A percentile compares a stretch with the other conserved stretches of the same genome.
phyloP scores from a whole-genome alignment of 2,797 vertebrate genomes.

The Danio kyathit region DNA sequence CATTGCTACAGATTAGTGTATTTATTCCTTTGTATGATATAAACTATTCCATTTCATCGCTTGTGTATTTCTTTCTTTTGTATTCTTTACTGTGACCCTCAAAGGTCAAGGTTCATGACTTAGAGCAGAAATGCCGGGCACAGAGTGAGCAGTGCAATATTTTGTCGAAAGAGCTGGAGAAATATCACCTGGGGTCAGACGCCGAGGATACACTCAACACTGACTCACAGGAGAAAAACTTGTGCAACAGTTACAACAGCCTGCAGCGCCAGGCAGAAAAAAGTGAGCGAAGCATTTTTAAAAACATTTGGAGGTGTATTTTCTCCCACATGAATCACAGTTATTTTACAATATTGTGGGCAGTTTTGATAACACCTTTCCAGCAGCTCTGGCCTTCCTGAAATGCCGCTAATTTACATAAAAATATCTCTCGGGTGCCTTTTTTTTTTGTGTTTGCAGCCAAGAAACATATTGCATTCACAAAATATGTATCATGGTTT shows the following conservation, averaged over 20 bases:
- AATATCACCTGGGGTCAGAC: constrained; percentile 82
- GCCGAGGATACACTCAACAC: constrained; percentile 76
- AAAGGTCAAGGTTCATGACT: constrained; percentile 90
- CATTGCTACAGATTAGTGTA: background rate
- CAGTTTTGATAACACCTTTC: constrained; percentile 1
- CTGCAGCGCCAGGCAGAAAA: constrained; percentile 78
- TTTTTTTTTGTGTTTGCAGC: background rate
- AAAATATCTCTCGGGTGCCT: background rate
- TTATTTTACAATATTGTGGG: background rate
- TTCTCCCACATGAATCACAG: background rate
- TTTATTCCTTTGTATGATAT: background rate
- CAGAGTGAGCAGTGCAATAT: constrained; percentile 91
- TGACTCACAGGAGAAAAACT: constrained; percentile 72
- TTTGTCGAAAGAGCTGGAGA: constrained; percentile 88
- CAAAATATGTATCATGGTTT: too few relatives aligned
- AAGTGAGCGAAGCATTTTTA: constrained; percentile 77
- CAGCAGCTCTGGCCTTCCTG: background rate
- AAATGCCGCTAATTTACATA: background rate
- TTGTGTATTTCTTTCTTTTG: constrained; percentile 23
- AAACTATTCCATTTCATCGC: background rate
- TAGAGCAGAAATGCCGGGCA: constrained; percentile 90
- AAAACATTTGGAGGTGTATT: background rate
- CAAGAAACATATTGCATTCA: too few relatives aligned
- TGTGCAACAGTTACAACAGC: constrained; percentile 77
- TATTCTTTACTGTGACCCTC: constrained; percentile 23